These are phyloP conservation scores for Eudyptes chrysolophus DNA, from an alignment of 2,113 vertebrate species.

Conservation along the genomic window DNA sequence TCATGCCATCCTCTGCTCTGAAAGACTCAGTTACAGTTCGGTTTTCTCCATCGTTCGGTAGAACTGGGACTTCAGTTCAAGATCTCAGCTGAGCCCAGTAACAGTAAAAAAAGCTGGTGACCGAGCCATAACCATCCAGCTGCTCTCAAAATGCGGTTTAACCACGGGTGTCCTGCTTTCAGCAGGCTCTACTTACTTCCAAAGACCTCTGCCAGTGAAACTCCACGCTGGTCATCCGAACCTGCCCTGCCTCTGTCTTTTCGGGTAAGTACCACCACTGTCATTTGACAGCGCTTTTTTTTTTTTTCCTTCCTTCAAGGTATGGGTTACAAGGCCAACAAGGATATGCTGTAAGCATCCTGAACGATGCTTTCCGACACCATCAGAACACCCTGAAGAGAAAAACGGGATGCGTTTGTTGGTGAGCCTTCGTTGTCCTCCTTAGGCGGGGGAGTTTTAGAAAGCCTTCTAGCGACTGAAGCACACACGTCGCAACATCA, in stretches of 20 bases:
- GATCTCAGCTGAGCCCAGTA: neutral
- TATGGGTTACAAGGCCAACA: neutral
- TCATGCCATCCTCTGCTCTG: neutral
- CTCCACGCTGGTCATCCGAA: neutral
- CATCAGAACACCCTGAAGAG: neutral
- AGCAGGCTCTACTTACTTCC: neutral
- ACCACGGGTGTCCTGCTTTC: neutral
- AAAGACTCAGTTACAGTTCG: fast-evolving
- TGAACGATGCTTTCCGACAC: neutral
- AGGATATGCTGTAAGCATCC: neutral
- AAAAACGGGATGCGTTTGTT: neutral
- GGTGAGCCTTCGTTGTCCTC: neutral
- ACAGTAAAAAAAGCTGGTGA: neutral
- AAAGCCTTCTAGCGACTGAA: neutral
- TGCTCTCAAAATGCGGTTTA: neutral
- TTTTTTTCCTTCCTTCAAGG: neutral
- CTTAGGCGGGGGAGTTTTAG: neutral
- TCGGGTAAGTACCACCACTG: neutral
- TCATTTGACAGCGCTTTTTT: neutral
- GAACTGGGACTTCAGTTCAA: neutral
- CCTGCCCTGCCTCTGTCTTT: neutral
- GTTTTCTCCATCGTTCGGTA: neutral
- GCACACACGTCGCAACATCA: fast-evolving
- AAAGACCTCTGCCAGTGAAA: neutral
- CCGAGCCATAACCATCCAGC: neutral